A percentile compares a stretch with the other conserved stretches of the same genome.
phyloP scores from a whole-genome alignment of 2,888 invertebrate species.

The Leucophenga montana region DNA sequence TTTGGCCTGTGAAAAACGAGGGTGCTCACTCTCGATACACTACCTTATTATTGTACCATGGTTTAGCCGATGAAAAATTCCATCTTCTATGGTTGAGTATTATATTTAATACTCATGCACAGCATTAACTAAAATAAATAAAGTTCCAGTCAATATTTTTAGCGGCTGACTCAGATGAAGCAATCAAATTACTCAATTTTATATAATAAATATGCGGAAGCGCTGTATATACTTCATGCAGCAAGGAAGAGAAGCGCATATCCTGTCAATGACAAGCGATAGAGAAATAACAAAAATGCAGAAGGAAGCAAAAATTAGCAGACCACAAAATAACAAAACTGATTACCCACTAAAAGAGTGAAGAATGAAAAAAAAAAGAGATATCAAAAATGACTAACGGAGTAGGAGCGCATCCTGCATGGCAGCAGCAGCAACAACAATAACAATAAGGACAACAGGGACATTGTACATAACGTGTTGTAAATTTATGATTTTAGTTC shows the following conservation, averaged over 20 bases:
- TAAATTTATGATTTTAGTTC: slow-evolving; percentile 66
- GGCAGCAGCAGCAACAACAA: slow-evolving; percentile 36
- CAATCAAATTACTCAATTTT: too few relatives aligned
- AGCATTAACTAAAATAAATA: too few relatives aligned
- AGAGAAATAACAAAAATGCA: slow-evolving; percentile 22
- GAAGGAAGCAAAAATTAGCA: slow-evolving; percentile 27
- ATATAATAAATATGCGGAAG: too few relatives aligned
- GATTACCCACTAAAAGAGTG: slow-evolving; percentile 15
- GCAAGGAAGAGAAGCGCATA: background rate
- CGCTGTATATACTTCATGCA: too few relatives aligned
- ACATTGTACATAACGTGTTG: slow-evolving; percentile 45
- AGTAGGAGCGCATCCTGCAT: background rate
- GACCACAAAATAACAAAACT: slow-evolving; percentile 27
- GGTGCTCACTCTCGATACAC: too few relatives aligned
- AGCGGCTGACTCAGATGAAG: too few relatives aligned
- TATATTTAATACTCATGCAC: too few relatives aligned
- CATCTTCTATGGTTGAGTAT: too few relatives aligned
- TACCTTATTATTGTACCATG: too few relatives aligned
- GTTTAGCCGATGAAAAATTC: too few relatives aligned
- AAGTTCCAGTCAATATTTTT: too few relatives aligned
- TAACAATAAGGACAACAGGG: slow-evolving; percentile 16
- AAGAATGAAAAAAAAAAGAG: background rate
- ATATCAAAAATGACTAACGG: background rate
- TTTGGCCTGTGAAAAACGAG: too few relatives aligned
- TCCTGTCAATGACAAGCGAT: slow-evolving; percentile 4